Base-by-base conservation (phyloP, 2,888 invertebrate species). In the Ormyrus thymus region DNA sequence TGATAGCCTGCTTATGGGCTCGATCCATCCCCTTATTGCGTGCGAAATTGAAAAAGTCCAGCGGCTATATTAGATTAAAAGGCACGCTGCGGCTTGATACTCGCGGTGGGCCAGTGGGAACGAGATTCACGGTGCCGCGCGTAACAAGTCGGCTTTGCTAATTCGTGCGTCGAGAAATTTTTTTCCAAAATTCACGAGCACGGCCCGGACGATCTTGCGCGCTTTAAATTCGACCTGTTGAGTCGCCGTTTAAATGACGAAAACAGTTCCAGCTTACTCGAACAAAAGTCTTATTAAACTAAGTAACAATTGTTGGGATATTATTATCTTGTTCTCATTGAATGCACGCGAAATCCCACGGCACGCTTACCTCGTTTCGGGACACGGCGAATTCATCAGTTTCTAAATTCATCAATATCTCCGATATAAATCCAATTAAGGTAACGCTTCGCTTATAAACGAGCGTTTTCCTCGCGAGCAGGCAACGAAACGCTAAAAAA, bases 31-130 rank as follows among this genome's bases (percentile, higher is more conserved):
- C 69, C 64, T 77, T 69, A 76, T 81, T 81, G 78, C 81, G 78
- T 81, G 78, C 78, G 72, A 81, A 81, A 81, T 81, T 81, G 81
- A 81, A 81, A 81, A 81, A 81, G 72, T 76, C 76, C 76, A 72
- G 72, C 80, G 77, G 70, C 74, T 65, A 74, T 62, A 77, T 77
- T 80, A 77, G 80, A 80, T 80, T 80, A 80, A 80, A 77, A 76
- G 76, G 71, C 56, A 13, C 13, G 46, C 61, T 29, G 45, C n/a
- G n/a, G n/a, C 4, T 29, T 70, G 46, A 55, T 45, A 8, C 11
- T 11, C 59, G 43, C n/a, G 48, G 13, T 65, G 10, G 77, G 8
- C 8, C 6, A 11, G 59, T 6, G 46, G 45, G 48, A 65, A 79
- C 29, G 71, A 76, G 71, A 76, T 66, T 68, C 66, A 46, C 48